Conservation (phyloP, 1,140 invertebrate genomes). For the Plutomurus gul region DNA sequence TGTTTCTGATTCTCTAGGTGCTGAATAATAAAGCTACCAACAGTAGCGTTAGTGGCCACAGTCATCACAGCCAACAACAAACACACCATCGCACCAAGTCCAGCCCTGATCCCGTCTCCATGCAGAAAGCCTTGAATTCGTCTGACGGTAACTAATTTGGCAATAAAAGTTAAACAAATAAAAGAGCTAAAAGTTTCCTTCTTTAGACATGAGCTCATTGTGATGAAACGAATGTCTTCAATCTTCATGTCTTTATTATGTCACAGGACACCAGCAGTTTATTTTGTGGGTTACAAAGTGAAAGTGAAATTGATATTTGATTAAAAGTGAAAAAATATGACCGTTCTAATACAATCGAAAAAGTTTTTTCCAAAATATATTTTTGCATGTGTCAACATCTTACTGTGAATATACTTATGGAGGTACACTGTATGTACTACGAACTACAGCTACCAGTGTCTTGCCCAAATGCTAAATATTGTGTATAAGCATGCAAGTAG, state of each 20-base stretch:
- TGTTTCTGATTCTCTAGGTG: conserved; percentile 35
- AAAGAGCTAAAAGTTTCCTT: neutral
- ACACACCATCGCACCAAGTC: conserved; percentile 73
- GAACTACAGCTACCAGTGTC: too few species aligned
- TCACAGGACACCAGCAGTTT: neutral
- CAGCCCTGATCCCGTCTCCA: conserved; percentile 68
- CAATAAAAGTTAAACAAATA: too few species aligned
- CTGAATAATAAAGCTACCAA: conserved; percentile 40
- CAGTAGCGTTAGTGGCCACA: conserved; percentile 31
- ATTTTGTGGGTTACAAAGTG: too few species aligned
- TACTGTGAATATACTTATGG: too few species aligned
- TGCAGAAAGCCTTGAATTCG: conserved; percentile 57
- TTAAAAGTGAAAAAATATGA: too few species aligned
- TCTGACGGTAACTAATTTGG: conserved; percentile 53
- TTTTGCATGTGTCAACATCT: too few species aligned
- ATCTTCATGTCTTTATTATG: neutral
- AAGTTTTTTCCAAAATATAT: too few species aligned
- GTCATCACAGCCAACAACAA: conserved; percentile 52
- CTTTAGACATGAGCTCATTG: neutral
- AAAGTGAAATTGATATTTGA: too few species aligned
- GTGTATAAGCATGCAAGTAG: too few species aligned
- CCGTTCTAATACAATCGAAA: too few species aligned
- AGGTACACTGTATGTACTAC: too few species aligned
- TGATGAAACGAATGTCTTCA: neutral
- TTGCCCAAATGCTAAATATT: too few species aligned